Conservation (phyloP, 1,140 invertebrate genomes). For the Drosophila repleta region DNA sequence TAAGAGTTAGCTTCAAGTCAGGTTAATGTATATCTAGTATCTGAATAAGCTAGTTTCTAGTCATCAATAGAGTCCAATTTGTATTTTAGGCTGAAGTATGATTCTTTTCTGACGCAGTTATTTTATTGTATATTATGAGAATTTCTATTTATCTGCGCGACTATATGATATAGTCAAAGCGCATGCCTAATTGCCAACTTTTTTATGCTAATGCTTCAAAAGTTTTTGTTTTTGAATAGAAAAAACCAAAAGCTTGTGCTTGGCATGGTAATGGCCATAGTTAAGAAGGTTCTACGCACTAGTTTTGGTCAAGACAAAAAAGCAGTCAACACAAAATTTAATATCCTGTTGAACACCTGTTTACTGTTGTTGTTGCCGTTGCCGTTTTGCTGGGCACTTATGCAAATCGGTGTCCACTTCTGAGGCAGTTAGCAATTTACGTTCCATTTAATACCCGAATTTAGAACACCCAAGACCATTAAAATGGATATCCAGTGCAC, state of each 20-base stretch:
- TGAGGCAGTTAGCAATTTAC: constrained; percentile 50
- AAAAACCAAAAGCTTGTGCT: constrained; percentile 36
- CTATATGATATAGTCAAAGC: constrained; percentile 46
- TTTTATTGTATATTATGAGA: constrained; percentile 15
- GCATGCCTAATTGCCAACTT: constrained; percentile 51
- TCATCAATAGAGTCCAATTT: too few species aligned
- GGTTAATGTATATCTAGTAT: too few species aligned
- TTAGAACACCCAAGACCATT: constrained; percentile 75
- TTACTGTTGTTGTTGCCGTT: constrained; percentile 42
- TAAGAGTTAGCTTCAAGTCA: too few species aligned
- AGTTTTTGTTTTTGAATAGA: constrained; percentile 19
- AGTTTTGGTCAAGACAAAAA: constrained; percentile 29
- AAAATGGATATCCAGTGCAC: constrained; percentile 60
- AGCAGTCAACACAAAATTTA: constrained; percentile 46
- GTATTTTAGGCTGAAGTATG: too few species aligned
- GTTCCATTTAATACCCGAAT: constrained; percentile 69
- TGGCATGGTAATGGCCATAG: constrained; percentile 49
- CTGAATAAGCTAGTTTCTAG: too few species aligned
- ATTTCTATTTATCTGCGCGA: constrained; percentile 31
- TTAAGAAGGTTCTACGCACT: constrained; percentile 48
- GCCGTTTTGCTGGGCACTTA: constrained; percentile 49
- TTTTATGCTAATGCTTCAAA: constrained; percentile 58
- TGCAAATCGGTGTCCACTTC: constrained; percentile 54
- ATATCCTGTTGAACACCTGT: constrained; percentile 78
- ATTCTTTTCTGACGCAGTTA: neutral